Evolutionary conservation across 1,140 invertebrate genomes (phyloP), one percentile per base, ranked within the genome.

Genomic region (Campoletis sonorensis): DNA sequence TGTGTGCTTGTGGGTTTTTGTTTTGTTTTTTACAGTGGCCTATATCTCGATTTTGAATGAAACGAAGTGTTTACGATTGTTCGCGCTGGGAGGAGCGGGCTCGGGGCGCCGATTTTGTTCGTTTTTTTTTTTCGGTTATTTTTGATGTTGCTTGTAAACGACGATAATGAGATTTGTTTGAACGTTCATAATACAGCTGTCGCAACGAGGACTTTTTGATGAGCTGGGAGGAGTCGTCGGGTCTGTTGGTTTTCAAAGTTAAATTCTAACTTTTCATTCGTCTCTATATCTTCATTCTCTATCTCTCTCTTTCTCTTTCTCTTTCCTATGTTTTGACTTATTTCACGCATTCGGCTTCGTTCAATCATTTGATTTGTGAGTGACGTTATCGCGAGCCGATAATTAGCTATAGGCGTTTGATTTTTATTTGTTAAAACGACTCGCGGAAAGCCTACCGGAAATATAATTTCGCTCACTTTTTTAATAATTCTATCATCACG

Each of bases 271-370:
- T 58, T 23, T 21, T 58, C 21, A 58, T 58, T 58, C 21, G 13
- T 58, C 54, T 58, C 18, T 58, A 23, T 58, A 1, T n/a, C n/a
- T 30, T 33, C 30, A 2, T 58, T 10, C 13, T 18, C 40, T 33
- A n/a, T 75, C 72, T n/a, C 21, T 58, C 54, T 5, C 21, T 58
- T n/a, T 58, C 18, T 58, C 54, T 58, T 4, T 58, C 21, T 45
- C 40, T 45, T 11, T 45, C 40, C 15, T 7, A 72, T 75, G 37
- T 15, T 72, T 61, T 27, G 70, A 54, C 61, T 45, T 80, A 54
- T 23, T 75, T 13, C 49, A 58, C 61, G 33, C 67, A 70, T 73
- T 79, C 45, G 40, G 68, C 27, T 81, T 75, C 33, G 18, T 82
- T 79, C n/a, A 27, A 49, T 68, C 49, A 23, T 68, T 67, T 49